A percentile compares a stretch with the other conserved stretches of the same genome.
Evolutionary conservation across 1,140 invertebrate genomes (phyloP).

Genomic region (Ephestia elutella): DNA sequence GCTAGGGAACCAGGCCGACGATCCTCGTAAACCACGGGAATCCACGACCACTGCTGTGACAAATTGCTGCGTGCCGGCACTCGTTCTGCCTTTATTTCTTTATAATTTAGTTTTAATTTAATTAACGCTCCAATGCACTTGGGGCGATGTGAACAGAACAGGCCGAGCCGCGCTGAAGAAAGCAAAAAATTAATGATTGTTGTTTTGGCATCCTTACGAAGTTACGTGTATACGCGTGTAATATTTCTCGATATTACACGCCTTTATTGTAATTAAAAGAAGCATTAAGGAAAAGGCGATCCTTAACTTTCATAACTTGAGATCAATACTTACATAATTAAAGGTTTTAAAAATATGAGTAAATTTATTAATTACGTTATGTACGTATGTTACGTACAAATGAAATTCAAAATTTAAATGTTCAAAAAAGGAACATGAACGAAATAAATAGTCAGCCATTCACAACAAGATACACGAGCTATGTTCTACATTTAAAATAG

Average conservation of each 20-base stretch:
- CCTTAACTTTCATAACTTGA: not conserved
- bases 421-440: not conserved
- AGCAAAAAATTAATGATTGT: conserved; percentile 30
- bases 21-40: conserved; percentile 31
- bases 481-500: conserved; percentile 2
- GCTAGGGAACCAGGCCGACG: conserved; percentile 20
- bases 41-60: conserved; percentile 44
- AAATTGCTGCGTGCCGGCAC: conserved; percentile 55
- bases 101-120: conserved; percentile 52
- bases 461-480: not conserved
- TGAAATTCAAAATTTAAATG: not conserved
- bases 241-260: conserved; percentile 5
- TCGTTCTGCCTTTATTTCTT: conserved; percentile 42
- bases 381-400: no score
- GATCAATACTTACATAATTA: no score
- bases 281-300: not conserved
- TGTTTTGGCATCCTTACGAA: conserved; percentile 11
- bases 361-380: not conserved
- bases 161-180: not conserved
- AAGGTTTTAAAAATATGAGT: no score
- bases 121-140: conserved; percentile 48
- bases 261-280: conserved; percentile 1
- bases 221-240: not conserved
- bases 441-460: not conserved
- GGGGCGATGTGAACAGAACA: conserved; percentile 28